Percentiles rank a stretch among this genome's conserved stretches.
Conservation (phyloP, 30 jellyfish, hydroid and myxozoan species). For the Chironex yamaguchii region DNA sequence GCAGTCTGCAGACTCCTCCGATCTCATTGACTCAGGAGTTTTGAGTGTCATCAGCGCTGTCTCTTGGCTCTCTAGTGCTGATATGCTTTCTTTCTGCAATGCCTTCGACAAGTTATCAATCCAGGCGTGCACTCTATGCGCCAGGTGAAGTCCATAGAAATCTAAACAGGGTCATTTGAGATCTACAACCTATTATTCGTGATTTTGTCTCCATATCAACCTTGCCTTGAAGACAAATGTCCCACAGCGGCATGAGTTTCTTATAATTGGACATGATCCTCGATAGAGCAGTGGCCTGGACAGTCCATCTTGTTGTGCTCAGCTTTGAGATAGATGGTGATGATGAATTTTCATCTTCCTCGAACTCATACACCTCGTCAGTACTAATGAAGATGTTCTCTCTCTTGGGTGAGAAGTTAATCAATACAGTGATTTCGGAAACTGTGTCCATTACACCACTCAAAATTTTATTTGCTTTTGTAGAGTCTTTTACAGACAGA, state of each 20-base stretch:
- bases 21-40: constrained; percentile 9
- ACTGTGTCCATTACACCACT: too few species aligned
- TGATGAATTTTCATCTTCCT: too few species aligned
- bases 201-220: constrained; percentile 22
- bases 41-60: background rate
- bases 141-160: constrained; percentile 29
- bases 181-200: too few species aligned
- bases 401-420: too few species aligned
- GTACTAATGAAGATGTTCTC: too few species aligned
- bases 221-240: constrained; percentile 19
- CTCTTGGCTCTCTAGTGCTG: constrained; percentile 21
- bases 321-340: too few species aligned
- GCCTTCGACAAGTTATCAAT: constrained; percentile 17
- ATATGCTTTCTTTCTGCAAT: constrained; percentile 8
- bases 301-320: too few species aligned
- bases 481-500: too few species aligned
- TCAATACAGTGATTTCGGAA: too few species aligned
- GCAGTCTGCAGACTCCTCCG: constrained; percentile 1
- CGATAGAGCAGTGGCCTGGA: constrained; percentile 4
- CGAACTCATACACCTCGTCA: too few species aligned
- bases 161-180: constrained; percentile 23
- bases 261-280: constrained; percentile 30
- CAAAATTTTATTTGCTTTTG: too few species aligned
- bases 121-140: background rate
- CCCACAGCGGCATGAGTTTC: constrained; percentile 9